Conservation (phyloP, 92 coral and sea anemone genomes). For the Virgularia gustaviana region DNA sequence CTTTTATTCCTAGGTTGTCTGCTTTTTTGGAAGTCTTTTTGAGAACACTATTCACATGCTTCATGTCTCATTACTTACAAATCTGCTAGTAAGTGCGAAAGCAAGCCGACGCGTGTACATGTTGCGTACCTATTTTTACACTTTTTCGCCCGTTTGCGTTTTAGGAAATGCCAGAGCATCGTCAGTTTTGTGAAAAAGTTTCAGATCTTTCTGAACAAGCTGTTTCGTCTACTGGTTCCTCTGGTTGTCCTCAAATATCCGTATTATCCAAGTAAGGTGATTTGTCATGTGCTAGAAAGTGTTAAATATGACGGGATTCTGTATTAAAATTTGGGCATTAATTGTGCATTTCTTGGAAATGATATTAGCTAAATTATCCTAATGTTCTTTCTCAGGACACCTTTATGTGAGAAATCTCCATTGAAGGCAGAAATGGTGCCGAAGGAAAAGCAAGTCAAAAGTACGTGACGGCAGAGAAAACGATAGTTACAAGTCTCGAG, state of each 20-base stretch:
- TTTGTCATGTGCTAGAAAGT: background rate
- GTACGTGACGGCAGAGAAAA: slow-evolving; percentile 6
- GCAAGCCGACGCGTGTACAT: too few relatives aligned
- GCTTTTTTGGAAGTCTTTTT: slow-evolving; percentile 82
- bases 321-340: background rate
- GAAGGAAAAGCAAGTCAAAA: slow-evolving; percentile 51
- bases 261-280: slow-evolving; percentile 19
- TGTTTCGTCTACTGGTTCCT: too few relatives aligned
- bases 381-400: slow-evolving; percentile 51
- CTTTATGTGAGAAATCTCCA: slow-evolving; percentile 81
- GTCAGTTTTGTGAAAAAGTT: too few relatives aligned
- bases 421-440: slow-evolving; percentile 82
- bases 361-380: background rate
- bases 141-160: too few relatives aligned
- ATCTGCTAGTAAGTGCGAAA: too few relatives aligned
- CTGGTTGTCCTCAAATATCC: slow-evolving; percentile 21
- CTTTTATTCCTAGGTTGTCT: slow-evolving; percentile 52
- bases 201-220: too few relatives aligned
- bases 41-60: slow-evolving; percentile 74
- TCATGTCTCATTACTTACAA: slow-evolving; percentile 66
- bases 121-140: too few relatives aligned
- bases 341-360: background rate
- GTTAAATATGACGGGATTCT: background rate
- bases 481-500: background rate
- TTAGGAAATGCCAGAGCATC: too few relatives aligned